phyloP scores from a whole-genome alignment of 2,888 invertebrate genomes.

The Microdon myrmicae region DNA sequence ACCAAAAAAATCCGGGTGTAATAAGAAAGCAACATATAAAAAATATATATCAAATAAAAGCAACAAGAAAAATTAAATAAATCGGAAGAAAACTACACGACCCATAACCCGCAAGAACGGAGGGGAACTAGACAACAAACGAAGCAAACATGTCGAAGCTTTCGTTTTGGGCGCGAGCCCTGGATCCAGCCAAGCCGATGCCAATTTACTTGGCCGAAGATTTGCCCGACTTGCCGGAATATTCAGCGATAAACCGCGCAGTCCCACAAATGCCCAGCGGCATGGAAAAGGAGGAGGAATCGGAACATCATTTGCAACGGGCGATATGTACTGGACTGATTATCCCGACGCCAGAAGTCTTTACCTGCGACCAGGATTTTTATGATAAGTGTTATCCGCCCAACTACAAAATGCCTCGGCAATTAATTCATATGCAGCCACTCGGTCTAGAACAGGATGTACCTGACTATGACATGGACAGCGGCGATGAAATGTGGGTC shows the following conservation, averaged over 20 bases:
- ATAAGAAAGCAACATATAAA: no score
- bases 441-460: conserved; percentile 97
- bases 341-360: conserved; percentile 98
- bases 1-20: no score
- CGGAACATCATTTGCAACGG: conserved; percentile 99
- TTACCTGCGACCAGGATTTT: conserved; percentile 82
- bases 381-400: conserved; percentile 91
- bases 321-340: conserved; percentile 97
- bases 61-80: conserved; percentile 24
- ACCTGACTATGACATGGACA: conserved; percentile 99
- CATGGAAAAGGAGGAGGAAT: conserved; percentile 99
- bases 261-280: conserved; percentile 99
- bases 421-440: conserved; percentile 98
- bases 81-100: conserved; percentile 31
- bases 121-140: no score
- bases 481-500: conserved; percentile 96
- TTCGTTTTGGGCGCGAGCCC: conserved; percentile 99
- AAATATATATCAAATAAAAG: conserved; percentile 40
- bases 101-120: no score
- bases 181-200: conserved; percentile 99
- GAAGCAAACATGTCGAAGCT: conserved; percentile 95
- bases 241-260: conserved; percentile 98
- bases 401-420: conserved; percentile 92
- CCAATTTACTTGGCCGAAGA: conserved; percentile 98
- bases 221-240: conserved; percentile 97